These are phyloP conservation scores for Synergus gifuensis DNA, from an alignment of 2,888 invertebrate species.

Conservation along the genomic window DNA sequence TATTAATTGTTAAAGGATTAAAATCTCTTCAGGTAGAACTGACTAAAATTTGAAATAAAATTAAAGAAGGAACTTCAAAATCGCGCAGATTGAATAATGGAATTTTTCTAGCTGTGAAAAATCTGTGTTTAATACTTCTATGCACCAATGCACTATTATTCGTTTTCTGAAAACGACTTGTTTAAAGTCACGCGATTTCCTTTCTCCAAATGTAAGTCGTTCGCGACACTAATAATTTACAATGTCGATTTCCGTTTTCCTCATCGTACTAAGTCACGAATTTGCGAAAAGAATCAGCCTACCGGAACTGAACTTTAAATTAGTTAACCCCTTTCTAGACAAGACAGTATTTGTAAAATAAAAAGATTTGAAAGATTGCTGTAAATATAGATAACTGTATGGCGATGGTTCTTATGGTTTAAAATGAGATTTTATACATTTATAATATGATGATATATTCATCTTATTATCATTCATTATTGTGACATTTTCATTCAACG, in stretches of 20 bases:
- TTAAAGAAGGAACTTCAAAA: neutral
- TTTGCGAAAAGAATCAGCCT: neutral
- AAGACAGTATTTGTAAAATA: neutral
- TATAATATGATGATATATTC: conserved; percentile 26
- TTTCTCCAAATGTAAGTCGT: conserved; percentile 12
- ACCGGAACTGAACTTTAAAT: neutral
- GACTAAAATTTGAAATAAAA: neutral
- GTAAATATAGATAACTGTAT: neutral
- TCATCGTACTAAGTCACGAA: conserved; percentile 24
- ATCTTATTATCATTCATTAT: neutral
- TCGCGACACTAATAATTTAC: conserved; percentile 28
- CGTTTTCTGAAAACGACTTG: conserved; percentile 15
- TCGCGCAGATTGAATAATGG: neutral
- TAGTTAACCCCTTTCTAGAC: neutral
- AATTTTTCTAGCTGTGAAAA: neutral
- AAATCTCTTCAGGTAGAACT: neutral
- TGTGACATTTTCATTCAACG: conserved; percentile 23
- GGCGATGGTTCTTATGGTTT: neutral
- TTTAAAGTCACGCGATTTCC: conserved; percentile 40
- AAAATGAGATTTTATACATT: neutral
- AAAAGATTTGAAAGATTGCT: neutral
- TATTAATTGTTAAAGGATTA: neutral
- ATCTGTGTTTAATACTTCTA: neutral
- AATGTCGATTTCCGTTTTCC: conserved; percentile 18
- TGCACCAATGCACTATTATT: conserved; percentile 15